Percentiles rank a stretch among this genome's conserved stretches.
phyloP scores from a whole-genome alignment of 2,888 invertebrate species.

The Plagodis pulveraria region DNA sequence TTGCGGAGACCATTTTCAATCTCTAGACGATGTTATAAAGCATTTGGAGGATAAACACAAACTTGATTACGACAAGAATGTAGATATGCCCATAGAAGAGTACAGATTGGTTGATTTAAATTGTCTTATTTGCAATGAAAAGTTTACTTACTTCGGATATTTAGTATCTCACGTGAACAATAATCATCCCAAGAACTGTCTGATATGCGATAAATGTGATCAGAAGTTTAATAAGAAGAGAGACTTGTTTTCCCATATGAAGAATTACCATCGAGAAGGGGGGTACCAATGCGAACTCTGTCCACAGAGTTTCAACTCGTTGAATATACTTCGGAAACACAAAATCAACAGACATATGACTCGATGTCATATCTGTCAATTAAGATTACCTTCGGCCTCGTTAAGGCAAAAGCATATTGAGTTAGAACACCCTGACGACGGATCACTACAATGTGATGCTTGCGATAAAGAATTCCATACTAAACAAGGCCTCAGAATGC shows the following conservation, averaged over 20 bases:
- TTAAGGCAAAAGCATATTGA: conserved; percentile 74
- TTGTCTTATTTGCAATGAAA: conserved; percentile 66
- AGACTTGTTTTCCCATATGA: conserved; percentile 75
- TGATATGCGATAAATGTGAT: conserved; percentile 72
- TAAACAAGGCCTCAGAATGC: conserved; percentile 74
- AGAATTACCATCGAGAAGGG: conserved; percentile 77
- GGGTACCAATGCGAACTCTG: conserved; percentile 74
- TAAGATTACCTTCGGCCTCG: conserved; percentile 70
- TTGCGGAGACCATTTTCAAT: conserved; percentile 57
- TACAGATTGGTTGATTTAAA: conserved; percentile 66
- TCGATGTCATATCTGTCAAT: conserved; percentile 66
- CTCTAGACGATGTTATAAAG: conserved; percentile 57
- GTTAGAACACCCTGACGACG: conserved; percentile 74
- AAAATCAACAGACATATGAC: conserved; percentile 70
- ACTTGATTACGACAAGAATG: conserved; percentile 63
- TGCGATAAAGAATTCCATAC: conserved; percentile 76
- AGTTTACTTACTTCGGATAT: conserved; percentile 73
- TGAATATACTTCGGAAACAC: conserved; percentile 74
- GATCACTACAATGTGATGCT: conserved; percentile 67
- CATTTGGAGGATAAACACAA: conserved; percentile 67
- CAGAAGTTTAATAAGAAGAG: conserved; percentile 76
- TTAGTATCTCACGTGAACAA: conserved; percentile 74
- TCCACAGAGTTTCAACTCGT: conserved; percentile 64
- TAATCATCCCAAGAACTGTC: conserved; percentile 73
- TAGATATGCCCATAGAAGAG: conserved; percentile 76